Percentiles rank a stretch among this genome's conserved stretches.
phyloP scores from a whole-genome alignment of 1,140 invertebrate genomes.

The Drosophila erecta region DNA sequence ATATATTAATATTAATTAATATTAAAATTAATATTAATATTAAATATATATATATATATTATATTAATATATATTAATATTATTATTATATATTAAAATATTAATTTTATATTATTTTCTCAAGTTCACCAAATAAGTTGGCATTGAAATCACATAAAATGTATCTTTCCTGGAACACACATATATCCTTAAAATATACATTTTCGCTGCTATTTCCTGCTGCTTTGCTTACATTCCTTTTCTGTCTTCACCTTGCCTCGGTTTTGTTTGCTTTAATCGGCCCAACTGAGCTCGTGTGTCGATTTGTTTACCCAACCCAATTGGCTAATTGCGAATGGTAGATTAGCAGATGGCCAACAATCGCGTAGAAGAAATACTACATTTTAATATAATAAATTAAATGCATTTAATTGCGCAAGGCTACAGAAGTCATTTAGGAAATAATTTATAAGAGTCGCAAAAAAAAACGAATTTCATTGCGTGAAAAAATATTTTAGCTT shows the following conservation, averaged over 20 bases:
- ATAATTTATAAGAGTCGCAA: background rate
- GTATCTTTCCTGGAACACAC: too few relatives aligned
- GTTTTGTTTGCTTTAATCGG: conserved; percentile 40
- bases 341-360: conserved; percentile 45
- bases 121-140: too few relatives aligned
- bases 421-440: background rate
- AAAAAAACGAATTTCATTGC: background rate
- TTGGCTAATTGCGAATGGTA: conserved; percentile 21
- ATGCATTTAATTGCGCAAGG: background rate
- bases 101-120: too few relatives aligned
- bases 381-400: background rate
- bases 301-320: conserved; percentile 36
- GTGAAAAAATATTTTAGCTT: background rate
- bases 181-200: conserved; percentile 14
- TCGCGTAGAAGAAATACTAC: conserved; percentile 16
- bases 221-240: conserved; percentile 36
- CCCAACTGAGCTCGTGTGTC: conserved; percentile 23
- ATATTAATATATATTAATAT: too few relatives aligned
- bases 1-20: too few relatives aligned
- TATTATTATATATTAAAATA: too few relatives aligned
- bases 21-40: too few relatives aligned
- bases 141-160: too few relatives aligned
- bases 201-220: conserved; percentile 23
- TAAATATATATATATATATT: too few relatives aligned
- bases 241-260: conserved; percentile 31